A percentile compares a stretch with the other conserved stretches of the same genome.
phyloP scores from a whole-genome alignment of 23 tunicate genomes.

The Phallusia fumigata region DNA sequence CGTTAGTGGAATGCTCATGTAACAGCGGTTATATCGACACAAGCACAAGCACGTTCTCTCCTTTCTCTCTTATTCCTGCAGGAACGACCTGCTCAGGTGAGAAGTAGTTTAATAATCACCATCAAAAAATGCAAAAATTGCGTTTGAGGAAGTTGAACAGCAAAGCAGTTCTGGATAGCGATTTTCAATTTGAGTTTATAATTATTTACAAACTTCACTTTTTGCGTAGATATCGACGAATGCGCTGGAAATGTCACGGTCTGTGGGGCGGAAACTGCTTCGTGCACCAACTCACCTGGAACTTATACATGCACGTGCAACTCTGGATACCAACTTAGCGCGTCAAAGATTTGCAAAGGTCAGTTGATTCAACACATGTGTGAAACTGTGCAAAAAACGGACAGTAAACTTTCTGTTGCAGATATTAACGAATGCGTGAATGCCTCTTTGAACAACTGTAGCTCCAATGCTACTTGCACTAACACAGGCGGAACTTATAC shows the following conservation, averaged over 20 bases:
- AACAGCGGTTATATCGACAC: slow-evolving; percentile 28
- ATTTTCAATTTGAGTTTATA: too few relatives aligned
- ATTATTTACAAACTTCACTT: too few relatives aligned
- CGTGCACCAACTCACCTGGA: not conserved
- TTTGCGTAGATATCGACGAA: not conserved
- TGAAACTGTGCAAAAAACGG: not conserved
- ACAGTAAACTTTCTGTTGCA: not conserved
- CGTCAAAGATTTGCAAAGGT: too few relatives aligned
- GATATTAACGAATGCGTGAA: not conserved
- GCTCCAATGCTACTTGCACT: not conserved
- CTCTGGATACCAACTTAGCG: slow-evolving; percentile 14
- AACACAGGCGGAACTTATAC: too few relatives aligned
- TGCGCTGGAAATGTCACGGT: not conserved
- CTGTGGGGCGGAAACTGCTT: not conserved
- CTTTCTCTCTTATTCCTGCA: slow-evolving; percentile 12
- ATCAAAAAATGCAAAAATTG: too few relatives aligned
- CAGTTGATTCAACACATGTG: too few relatives aligned
- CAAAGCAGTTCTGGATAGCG: too few relatives aligned
- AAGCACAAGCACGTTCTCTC: not conserved
- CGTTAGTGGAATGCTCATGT: slow-evolving; percentile 33
- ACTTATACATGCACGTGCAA: not conserved
- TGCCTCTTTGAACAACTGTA: not conserved
- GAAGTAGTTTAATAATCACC: not conserved
- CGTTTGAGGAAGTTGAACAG: too few relatives aligned
- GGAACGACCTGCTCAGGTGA: slow-evolving; percentile 46